Evolutionary conservation across 2,797 vertebrate species (phyloP), one percentile per base, ranked within the genome.

Genomic region (Dicrostonyx torquatus): DNA sequence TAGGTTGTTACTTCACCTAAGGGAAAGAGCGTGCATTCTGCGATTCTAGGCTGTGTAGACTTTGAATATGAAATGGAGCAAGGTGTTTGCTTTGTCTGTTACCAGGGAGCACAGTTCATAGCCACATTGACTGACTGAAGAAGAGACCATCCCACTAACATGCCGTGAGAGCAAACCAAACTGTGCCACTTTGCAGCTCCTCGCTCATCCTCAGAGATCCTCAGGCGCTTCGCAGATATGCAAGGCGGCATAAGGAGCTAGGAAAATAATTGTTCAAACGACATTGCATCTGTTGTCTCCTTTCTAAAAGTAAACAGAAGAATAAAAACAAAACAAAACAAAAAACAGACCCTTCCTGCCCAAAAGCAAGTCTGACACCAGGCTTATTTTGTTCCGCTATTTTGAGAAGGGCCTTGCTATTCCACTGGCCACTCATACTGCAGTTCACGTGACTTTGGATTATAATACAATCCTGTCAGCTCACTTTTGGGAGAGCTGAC

Each of bases 1-100:
- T 89, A 45, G 62, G 75, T 43, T 96, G 87, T 92, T 89, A 94
- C 93, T 60, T 96, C 80, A 93, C 92, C 80, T 89, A 90, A 75
- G 96, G 91, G 43, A 72, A 93, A 86, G 94, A 91, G 66, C 37
- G 88, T 1, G 43, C 82, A 80, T 87, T 95, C n/a, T 95, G 78
- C 94, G 93, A 94, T 60, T 68, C 87, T 29, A 80, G 48, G 17
- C 17, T 94, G 60, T 34, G 10, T 96, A 95, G 91, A 89, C 75
- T 95, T 96, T 94, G 96, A 96, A 78, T 93, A 88, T 80, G 82
- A 96, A 96, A 93, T 93, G 75, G 94, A 58, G 72, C 22, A 31
- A 96, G 77, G 37, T 7, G 80, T 80, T 77, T 84, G 20, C 76
- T 87, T 75, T 79, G 78, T 85, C 70, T 83, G 72, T 88, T 94